phyloP scores from a whole-genome alignment of 2,888 invertebrate species.

The Polylopha cassiicola region DNA sequence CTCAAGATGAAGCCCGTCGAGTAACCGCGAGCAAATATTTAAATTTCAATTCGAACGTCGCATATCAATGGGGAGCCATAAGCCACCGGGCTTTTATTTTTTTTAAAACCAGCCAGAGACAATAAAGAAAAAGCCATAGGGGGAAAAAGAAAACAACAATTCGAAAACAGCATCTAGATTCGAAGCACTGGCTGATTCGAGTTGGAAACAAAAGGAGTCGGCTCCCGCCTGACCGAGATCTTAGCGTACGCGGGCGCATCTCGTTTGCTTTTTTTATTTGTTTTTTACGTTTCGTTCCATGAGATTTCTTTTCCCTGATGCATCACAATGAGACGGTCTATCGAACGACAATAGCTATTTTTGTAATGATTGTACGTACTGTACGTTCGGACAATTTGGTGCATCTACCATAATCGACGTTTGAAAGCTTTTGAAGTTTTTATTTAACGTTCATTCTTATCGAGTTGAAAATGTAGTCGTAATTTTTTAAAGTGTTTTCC shows the following conservation, averaged over 20 bases:
- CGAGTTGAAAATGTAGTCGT: neutral
- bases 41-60: slow-evolving; percentile 76
- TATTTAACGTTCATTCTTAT: slow-evolving; percentile 11
- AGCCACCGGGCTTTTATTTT: slow-evolving; percentile 71
- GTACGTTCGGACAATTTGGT: slow-evolving; percentile 26
- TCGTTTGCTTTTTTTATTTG: slow-evolving; percentile 52
- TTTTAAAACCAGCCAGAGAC: slow-evolving; percentile 62
- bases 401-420: slow-evolving; percentile 17
- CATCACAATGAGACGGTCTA: slow-evolving; percentile 72
- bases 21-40: slow-evolving; percentile 72
- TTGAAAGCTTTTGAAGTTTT: slow-evolving; percentile 20
- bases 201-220: slow-evolving; percentile 73
- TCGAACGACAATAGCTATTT: slow-evolving; percentile 66
- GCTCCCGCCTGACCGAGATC: slow-evolving; percentile 76
- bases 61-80: slow-evolving; percentile 78
- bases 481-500: no score
- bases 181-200: slow-evolving; percentile 75
- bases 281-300: slow-evolving; percentile 60
- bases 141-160: slow-evolving; percentile 56
- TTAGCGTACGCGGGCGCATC: slow-evolving; percentile 69
- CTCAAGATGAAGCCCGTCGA: slow-evolving; percentile 64
- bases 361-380: slow-evolving; percentile 53
- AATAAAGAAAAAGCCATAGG: slow-evolving; percentile 72
- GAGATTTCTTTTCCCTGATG: slow-evolving; percentile 72
- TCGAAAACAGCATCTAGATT: slow-evolving; percentile 74